Evolutionary conservation across 2,888 invertebrate species (phyloP), one percentile per base, ranked within the genome.

Genomic region (Tetramorium bicarinatum): DNA sequence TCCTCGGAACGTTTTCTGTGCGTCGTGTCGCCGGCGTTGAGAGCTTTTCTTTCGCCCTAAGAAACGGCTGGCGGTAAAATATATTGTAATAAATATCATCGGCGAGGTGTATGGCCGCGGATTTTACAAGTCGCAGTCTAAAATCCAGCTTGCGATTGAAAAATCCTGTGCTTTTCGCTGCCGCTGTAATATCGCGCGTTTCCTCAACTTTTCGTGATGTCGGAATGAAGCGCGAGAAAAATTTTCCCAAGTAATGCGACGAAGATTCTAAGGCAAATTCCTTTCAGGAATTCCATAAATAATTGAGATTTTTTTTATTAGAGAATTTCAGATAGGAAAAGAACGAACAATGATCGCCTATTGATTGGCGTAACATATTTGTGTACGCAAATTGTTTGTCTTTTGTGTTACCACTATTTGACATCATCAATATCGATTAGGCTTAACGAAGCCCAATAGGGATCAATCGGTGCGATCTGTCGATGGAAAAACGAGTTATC

Each of bases 1-100:
- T 62, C 21, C 49, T 49, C 41, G 18, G 76, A 76, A 47, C 64
- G 64, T 41, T 76, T 44, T 41, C 75, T 6, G 75, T 62, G 61
- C 77, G 72, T 79, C 56, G 79, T 80, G 79, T 80, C 79, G 79
- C 59, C 79, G 79, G 74, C 79, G 79, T 80, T 47, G 79, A 80
- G 79, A 59, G 79, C 59, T 59, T 80, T 59, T 74, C 79, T 74
- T 74, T 47, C 54, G 15, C 9, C 34, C 34, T 74, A 74, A 72
- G 75, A 47, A 38, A 80, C 47, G 77, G 77, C 56, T 47, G 59
- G 47, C 38, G 75, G 25, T 80, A 80, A 80, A 80, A 80, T 72
- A 80, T 74, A 80, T 54, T 47, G 75, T 80, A 72, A 80, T 80
- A 80, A 80, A 80, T 80, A 80, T 80, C 47, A 72, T 79, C 38